phyloP scores from a whole-genome alignment of 2,113 vertebrate genomes.

The Eulemur rufifrons region DNA sequence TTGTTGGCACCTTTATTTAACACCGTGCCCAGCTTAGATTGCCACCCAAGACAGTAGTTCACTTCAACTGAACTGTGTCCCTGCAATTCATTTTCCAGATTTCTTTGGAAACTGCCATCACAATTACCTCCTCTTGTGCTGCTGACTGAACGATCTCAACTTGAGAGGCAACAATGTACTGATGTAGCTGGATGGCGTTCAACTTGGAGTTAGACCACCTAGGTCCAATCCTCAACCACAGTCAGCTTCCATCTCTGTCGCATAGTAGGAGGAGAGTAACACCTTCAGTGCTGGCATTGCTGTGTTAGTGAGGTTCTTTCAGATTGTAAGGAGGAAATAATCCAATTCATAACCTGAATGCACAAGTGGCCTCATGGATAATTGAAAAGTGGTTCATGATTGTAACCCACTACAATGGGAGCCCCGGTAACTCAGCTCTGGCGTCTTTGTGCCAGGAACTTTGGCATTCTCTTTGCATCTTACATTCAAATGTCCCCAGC shows the following conservation, averaged over 20 bases:
- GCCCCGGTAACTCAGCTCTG: neutral
- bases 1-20: neutral
- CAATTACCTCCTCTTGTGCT: neutral
- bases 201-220: neutral
- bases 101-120: neutral
- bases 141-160: neutral
- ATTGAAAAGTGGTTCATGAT: neutral
- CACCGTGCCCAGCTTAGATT: neutral
- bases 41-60: neutral
- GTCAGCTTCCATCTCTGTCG: neutral
- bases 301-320: neutral
- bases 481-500: neutral
- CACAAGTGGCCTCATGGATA: neutral
- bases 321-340: neutral
- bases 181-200: neutral
- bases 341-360: neutral
- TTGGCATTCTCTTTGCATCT: neutral
- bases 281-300: fast-evolving
- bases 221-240: neutral
- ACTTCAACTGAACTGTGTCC: neutral
- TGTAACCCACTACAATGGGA: neutral
- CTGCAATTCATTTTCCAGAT: neutral
- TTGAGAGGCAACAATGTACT: neutral
- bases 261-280: too few relatives aligned
- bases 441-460: neutral